Evolutionary conservation across 1,140 invertebrate genomes (phyloP).

Genomic region (Asbolus verrucosus): DNA sequence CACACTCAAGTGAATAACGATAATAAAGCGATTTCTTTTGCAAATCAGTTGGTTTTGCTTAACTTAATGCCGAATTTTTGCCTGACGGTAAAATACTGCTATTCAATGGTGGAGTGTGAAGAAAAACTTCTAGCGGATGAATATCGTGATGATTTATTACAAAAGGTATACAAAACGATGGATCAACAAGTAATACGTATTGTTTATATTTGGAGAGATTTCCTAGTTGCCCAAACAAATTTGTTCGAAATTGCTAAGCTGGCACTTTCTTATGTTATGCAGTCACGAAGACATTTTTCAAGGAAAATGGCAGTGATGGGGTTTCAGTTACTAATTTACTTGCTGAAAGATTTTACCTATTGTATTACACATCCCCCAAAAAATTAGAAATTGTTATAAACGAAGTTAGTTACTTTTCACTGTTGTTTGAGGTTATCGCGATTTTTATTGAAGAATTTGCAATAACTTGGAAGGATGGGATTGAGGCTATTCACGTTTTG

Average conservation of each 20-base stretch:
- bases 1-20: conserved; percentile 56
- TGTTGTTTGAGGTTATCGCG: conserved; percentile 70
- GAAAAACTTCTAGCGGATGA: conserved; percentile 61
- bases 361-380: conserved; percentile 47
- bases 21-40: conserved; percentile 63
- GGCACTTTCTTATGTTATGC: conserved; percentile 70
- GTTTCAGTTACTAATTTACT: conserved; percentile 77
- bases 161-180: conserved; percentile 72
- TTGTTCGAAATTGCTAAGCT: conserved; percentile 73
- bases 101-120: conserved; percentile 48
- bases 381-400: conserved; percentile 24
- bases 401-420: neutral
- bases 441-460: conserved; percentile 75
- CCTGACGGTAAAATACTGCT: conserved; percentile 65
- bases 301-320: conserved; percentile 76
- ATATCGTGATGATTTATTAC: conserved; percentile 72
- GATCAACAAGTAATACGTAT: conserved; percentile 73
- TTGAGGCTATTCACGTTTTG: conserved; percentile 74
- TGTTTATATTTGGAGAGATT: conserved; percentile 71
- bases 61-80: conserved; percentile 65
- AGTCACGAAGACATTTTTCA: conserved; percentile 65
- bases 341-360: conserved; percentile 70
- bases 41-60: conserved; percentile 71
- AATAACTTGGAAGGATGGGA: conserved; percentile 79
- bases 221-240: conserved; percentile 63